Evolutionary conservation across 2,797 vertebrate genomes (phyloP).

Genomic region (Neopelma chrysocephalum): DNA sequence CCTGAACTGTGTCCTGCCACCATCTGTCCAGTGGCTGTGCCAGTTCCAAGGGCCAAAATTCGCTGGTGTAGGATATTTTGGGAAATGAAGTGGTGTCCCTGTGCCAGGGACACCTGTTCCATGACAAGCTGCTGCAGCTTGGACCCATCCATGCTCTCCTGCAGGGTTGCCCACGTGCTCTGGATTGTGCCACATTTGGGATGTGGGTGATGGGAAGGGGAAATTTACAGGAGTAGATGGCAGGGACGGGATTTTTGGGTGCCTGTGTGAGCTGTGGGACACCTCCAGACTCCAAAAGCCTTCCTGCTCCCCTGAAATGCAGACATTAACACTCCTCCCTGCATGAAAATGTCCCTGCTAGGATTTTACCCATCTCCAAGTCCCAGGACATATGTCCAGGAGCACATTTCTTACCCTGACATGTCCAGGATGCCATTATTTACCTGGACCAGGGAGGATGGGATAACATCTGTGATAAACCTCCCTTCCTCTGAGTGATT

Average conservation of each 20-base stretch:
- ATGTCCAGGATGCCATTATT: not conserved
- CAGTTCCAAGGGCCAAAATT: not conserved
- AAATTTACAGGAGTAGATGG: accelerated
- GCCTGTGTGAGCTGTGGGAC: not conserved
- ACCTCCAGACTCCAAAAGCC: not conserved
- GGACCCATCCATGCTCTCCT: not conserved
- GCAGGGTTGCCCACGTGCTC: not conserved
- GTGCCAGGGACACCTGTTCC: not conserved
- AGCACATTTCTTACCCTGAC: not conserved
- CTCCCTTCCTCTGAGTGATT: not conserved
- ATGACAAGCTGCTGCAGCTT: not conserved
- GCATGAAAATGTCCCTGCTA: not conserved
- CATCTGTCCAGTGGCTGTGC: not conserved
- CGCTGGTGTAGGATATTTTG: accelerated
- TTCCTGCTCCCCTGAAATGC: not conserved
- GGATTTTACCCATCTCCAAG: not conserved
- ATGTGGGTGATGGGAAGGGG: not conserved
- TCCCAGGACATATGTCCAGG: not conserved
- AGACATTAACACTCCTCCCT: not conserved
- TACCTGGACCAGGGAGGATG: not conserved
- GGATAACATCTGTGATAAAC: not conserved
- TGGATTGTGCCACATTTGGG: accelerated
- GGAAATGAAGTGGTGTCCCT: not conserved
- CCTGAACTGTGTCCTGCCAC: not conserved
- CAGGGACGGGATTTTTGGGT: not conserved